These are phyloP conservation scores for Toxotes lorentzi DNA, from an alignment of 2,797 vertebrate species.

Conservation along the genomic window DNA sequence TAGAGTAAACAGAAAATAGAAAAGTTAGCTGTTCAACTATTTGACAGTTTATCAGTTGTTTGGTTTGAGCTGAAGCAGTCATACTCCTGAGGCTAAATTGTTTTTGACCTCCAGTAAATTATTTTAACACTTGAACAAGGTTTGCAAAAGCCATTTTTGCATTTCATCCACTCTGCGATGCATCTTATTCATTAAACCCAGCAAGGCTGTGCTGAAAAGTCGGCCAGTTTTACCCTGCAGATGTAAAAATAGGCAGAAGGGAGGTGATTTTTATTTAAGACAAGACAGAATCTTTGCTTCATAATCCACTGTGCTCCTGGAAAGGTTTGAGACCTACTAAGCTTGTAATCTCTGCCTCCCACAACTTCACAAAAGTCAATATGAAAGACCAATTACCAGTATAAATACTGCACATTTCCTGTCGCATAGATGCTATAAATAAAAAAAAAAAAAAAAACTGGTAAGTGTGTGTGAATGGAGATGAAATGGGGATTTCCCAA, in stretches of 20 bases:
- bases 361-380: conserved; percentile 77
- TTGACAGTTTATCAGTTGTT: conserved; percentile 19
- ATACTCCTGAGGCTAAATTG: conserved; percentile 8
- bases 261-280: conserved; percentile 50
- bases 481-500: conserved; percentile 10
- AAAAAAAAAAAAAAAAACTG: background rate
- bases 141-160: conserved; percentile 53
- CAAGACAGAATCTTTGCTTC: conserved; percentile 65
- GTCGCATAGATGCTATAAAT: conserved; percentile 36
- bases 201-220: conserved; percentile 57
- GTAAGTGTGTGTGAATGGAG: conserved; percentile 7
- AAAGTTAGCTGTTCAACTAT: background rate
- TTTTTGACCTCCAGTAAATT: conserved; percentile 35
- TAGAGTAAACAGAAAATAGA: conserved; percentile 7
- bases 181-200: conserved; percentile 65
- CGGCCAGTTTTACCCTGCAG: conserved; percentile 62
- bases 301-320: conserved; percentile 73
- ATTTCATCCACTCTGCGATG: conserved; percentile 54
- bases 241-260: conserved; percentile 60
- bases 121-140: conserved; percentile 47
- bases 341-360: conserved; percentile 79
- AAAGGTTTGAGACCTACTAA: conserved; percentile 79
- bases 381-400: conserved; percentile 73
- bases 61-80: conserved; percentile 30
- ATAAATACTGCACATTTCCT: conserved; percentile 70